These are phyloP conservation scores for Nephrotoma flavescens DNA, from an alignment of 2,888 invertebrate species.

Conservation along the genomic window DNA sequence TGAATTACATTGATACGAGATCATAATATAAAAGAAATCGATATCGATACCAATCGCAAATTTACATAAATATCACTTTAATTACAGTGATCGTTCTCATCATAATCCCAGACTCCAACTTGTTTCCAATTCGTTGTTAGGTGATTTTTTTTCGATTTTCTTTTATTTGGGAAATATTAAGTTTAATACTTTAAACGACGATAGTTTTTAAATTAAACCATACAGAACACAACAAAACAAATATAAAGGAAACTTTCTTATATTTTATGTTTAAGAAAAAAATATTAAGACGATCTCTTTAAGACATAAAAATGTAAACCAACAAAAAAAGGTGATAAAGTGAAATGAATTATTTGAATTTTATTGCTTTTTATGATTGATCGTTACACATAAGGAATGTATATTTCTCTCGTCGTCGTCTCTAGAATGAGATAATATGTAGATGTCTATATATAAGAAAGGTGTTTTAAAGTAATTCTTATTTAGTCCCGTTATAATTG, in stretches of 20 bases:
- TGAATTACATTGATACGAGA: no score
- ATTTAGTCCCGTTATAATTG: background rate
- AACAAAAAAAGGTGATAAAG: background rate
- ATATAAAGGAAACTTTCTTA: background rate
- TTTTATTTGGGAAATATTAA: no score
- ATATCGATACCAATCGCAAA: no score
- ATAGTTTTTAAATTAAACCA: background rate
- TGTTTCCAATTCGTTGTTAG: no score
- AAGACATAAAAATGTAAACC: background rate
- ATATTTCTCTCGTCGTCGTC: background rate
- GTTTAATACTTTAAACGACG: no score
- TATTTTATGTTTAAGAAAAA: background rate
- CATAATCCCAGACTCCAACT: no score
- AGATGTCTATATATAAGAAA: background rate
- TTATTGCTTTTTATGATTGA: background rate
- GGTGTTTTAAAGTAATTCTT: background rate
- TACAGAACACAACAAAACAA: background rate
- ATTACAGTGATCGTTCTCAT: no score
- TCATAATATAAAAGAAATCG: no score
- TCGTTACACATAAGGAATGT: background rate
- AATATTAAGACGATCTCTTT: background rate
- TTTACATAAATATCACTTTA: no score
- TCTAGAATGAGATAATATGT: background rate
- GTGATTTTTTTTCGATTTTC: no score
- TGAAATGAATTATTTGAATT: background rate